A percentile compares a stretch with the other conserved stretches of the same genome.
phyloP scores from a whole-genome alignment of 2,797 vertebrate species.

The Discoglossus pictus region DNA sequence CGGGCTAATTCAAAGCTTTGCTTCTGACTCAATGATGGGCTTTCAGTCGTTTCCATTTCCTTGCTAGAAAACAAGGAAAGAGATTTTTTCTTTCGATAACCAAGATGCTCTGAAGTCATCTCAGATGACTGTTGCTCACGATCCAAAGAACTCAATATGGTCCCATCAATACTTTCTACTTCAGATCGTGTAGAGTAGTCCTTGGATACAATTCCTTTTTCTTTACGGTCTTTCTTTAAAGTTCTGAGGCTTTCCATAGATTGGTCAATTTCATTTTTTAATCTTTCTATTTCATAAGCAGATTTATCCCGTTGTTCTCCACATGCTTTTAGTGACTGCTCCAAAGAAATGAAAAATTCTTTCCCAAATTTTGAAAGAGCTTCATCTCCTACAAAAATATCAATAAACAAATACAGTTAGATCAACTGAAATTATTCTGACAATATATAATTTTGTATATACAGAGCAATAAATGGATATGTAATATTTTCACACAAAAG shows the following conservation, averaged over 20 bases:
- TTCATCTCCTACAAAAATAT: slow-evolving; percentile 56
- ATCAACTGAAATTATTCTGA: too few species aligned
- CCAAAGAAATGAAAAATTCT: slow-evolving; percentile 59
- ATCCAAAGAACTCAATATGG: slow-evolving; percentile 6
- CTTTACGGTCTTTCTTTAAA: slow-evolving; percentile 54
- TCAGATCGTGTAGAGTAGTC: slow-evolving; percentile 36
- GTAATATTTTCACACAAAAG: too few species aligned
- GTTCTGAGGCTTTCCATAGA: slow-evolving; percentile 51
- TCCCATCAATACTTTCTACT: slow-evolving; percentile 21
- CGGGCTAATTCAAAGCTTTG: slow-evolving; percentile 58
- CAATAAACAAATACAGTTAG: slow-evolving; percentile 1
- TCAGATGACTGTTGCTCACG: slow-evolving; percentile 12
- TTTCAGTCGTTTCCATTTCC: slow-evolving; percentile 9
- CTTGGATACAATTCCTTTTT: slow-evolving; percentile 36
- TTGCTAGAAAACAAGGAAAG: slow-evolving; percentile 27
- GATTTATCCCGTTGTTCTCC: slow-evolving; percentile 57
- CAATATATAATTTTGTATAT: too few species aligned
- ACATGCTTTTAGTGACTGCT: slow-evolving; percentile 55
- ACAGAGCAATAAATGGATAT: too few species aligned
- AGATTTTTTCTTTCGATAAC: slow-evolving; percentile 24
- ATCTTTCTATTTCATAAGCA: slow-evolving; percentile 53
- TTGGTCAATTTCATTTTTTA: slow-evolving; percentile 56
- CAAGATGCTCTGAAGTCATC: slow-evolving; percentile 6
- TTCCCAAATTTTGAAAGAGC: slow-evolving; percentile 57
- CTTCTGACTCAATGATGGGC: slow-evolving; percentile 51